Evolutionary conservation across 2,113 vertebrate species (phyloP).

Genomic region (Semnopithecus entellus): DNA sequence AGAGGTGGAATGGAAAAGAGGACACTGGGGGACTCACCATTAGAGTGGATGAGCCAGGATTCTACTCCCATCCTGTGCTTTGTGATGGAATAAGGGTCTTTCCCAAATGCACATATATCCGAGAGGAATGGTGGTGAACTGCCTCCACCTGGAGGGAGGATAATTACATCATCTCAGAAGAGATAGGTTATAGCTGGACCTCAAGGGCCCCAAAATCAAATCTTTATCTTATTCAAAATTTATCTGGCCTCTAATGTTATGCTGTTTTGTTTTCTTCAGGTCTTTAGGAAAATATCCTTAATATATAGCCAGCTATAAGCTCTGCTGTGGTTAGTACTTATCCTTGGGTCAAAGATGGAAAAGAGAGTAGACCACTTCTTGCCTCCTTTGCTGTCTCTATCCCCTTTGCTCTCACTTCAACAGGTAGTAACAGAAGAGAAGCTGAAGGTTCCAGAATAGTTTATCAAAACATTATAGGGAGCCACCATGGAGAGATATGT

Average conservation of each 20-base stretch:
- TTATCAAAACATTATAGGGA: neutral
- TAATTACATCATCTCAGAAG: neutral
- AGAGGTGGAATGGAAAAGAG: neutral
- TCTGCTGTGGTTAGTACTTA: neutral
- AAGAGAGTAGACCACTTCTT: neutral
- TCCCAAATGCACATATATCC: too few relatives aligned
- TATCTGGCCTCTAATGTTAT: neutral
- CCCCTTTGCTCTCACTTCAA: too few relatives aligned
- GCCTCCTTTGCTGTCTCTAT: neutral
- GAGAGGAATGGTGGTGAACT: neutral
- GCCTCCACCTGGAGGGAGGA: neutral
- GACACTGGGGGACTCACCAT: neutral
- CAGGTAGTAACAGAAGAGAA: neutral
- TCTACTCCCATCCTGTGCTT: neutral
- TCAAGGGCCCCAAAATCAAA: neutral
- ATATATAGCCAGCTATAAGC: neutral
- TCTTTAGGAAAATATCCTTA: neutral
- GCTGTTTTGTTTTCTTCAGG: neutral
- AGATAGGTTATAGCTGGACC: neutral
- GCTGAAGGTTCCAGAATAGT: neutral
- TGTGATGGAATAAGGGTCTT: neutral
- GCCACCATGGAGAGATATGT: neutral
- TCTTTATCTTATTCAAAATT: neutral
- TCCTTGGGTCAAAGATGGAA: neutral
- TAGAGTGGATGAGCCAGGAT: too few relatives aligned